Evolutionary conservation across 2,113 vertebrate species (phyloP).

Genomic region (Rhineura floridana): DNA sequence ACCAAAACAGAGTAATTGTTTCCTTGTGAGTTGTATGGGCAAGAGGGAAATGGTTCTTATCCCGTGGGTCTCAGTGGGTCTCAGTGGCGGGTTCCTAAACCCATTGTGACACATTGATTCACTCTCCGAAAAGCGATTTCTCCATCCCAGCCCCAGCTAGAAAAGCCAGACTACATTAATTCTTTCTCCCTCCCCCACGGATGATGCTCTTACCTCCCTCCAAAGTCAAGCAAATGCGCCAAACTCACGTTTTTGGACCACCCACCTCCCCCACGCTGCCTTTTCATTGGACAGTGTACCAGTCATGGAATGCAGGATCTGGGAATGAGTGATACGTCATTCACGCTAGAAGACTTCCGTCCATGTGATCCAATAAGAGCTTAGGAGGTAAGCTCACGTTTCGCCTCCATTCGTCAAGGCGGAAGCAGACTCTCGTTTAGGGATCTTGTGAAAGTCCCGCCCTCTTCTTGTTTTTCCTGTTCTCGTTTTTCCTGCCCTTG

Average conservation of each 20-base stretch:
- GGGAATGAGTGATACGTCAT: not conserved
- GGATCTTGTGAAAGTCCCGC: not conserved
- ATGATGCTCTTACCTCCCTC: not conserved
- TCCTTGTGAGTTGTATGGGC: too few species aligned
- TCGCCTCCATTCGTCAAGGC: not conserved
- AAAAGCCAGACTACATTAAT: too few species aligned
- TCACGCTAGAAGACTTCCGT: too few species aligned
- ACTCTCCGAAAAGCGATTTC: too few species aligned
- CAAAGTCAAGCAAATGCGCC: not conserved
- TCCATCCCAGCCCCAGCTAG: too few species aligned
- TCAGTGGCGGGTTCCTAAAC: not conserved
- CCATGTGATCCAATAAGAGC: too few species aligned
- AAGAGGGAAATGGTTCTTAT: not conserved
- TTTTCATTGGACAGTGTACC: not conserved
- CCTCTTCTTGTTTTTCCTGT: too few species aligned
- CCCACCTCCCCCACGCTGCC: not conserved
- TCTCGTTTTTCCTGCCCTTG: too few species aligned
- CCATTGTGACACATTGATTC: too few species aligned
- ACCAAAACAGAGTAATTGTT: too few species aligned
- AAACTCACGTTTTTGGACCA: not conserved
- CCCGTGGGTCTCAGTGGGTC: not conserved
- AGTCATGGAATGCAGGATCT: not conserved
- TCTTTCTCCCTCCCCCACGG: accelerated
- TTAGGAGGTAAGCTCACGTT: not conserved
- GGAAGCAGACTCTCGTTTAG: not conserved